Percentiles rank a stretch among this genome's conserved stretches.
These are phyloP conservation scores for Clepsis dumicolana DNA, from an alignment of 2,888 invertebrate species.

Conservation along the genomic window DNA sequence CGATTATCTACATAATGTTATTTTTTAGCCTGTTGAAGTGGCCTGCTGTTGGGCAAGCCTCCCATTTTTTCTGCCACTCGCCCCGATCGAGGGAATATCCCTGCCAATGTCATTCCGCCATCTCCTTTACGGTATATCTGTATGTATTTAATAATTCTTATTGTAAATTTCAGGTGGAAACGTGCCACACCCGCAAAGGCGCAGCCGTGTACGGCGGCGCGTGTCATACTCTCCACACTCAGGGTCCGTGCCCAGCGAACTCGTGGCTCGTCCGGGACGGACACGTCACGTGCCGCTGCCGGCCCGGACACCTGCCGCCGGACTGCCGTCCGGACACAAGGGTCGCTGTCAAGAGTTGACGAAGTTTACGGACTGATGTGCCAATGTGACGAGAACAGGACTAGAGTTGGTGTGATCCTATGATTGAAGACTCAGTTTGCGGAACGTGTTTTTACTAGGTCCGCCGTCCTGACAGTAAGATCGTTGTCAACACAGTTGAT, in stretches of 20 bases:
- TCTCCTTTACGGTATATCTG: too few species aligned
- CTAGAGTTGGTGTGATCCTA: not conserved
- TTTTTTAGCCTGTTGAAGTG: too few species aligned
- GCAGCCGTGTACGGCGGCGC: slow-evolving; percentile 88
- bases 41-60: too few species aligned
- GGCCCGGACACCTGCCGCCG: slow-evolving; percentile 76
- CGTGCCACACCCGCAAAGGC: slow-evolving; percentile 87
- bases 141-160: not conserved
- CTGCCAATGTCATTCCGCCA: too few species aligned
- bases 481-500: not conserved
- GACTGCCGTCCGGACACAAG: slow-evolving; percentile 55
- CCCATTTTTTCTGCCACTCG: too few species aligned
- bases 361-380: slow-evolving; percentile 2
- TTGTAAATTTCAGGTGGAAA: slow-evolving; percentile 66
- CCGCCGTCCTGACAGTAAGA: not conserved
- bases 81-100: too few species aligned
- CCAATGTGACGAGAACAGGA: not conserved
- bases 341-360: slow-evolving; percentile 37
- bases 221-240: slow-evolving; percentile 92
- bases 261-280: slow-evolving; percentile 80
- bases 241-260: slow-evolving; percentile 91
- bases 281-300: slow-evolving; percentile 88
- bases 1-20: too few species aligned
- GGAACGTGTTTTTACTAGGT: not conserved
- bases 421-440: too few species aligned